Percentiles rank a stretch among this genome's conserved stretches.
These are phyloP conservation scores for Zaprionus obscuricornis DNA, from an alignment of 2,888 invertebrate species.

Conservation along the genomic window DNA sequence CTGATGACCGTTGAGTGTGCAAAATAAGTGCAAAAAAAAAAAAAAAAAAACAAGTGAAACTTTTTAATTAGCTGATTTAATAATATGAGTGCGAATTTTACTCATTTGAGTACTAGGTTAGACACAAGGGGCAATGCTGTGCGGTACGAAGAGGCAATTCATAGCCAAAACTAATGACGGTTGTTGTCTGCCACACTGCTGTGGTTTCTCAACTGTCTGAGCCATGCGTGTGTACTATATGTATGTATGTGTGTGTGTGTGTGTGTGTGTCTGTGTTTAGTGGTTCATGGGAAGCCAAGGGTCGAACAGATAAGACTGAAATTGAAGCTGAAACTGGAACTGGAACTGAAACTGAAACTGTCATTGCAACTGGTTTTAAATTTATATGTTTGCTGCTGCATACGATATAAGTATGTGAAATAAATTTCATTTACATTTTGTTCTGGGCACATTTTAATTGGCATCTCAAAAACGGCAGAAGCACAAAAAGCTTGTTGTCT, in stretches of 20 bases:
- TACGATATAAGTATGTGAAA: too few relatives aligned
- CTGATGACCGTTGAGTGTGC: slow-evolving; percentile 66
- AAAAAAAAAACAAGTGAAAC: slow-evolving; percentile 62
- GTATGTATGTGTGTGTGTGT: too few relatives aligned
- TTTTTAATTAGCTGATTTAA: slow-evolving; percentile 82
- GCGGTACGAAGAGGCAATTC: background rate
- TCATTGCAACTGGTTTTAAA: slow-evolving; percentile 7
- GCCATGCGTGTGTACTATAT: slow-evolving; percentile 26
- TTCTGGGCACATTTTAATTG: slow-evolving; percentile 60
- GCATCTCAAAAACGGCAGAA: slow-evolving; percentile 42
- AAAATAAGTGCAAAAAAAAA: slow-evolving; percentile 21
- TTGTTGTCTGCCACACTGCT: slow-evolving; percentile 38
- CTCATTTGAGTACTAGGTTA: slow-evolving; percentile 12
- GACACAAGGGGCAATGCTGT: background rate
- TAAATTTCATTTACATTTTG: slow-evolving; percentile 65
- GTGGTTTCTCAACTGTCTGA: slow-evolving; percentile 49
- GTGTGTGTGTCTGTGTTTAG: slow-evolving; percentile 25
- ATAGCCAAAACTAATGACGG: slow-evolving; percentile 24
- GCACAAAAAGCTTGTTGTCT: background rate
- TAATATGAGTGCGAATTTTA: slow-evolving; percentile 34
- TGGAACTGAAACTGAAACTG: too few relatives aligned
- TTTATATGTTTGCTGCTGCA: too few relatives aligned
- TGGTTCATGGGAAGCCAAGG: slow-evolving; percentile 14
- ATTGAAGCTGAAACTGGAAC: too few relatives aligned
- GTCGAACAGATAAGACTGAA: background rate